Evolutionary conservation across 2,797 vertebrate species (phyloP), one percentile per base, ranked within the genome.

Genomic region (Brachyrhaphis roseni): DNA sequence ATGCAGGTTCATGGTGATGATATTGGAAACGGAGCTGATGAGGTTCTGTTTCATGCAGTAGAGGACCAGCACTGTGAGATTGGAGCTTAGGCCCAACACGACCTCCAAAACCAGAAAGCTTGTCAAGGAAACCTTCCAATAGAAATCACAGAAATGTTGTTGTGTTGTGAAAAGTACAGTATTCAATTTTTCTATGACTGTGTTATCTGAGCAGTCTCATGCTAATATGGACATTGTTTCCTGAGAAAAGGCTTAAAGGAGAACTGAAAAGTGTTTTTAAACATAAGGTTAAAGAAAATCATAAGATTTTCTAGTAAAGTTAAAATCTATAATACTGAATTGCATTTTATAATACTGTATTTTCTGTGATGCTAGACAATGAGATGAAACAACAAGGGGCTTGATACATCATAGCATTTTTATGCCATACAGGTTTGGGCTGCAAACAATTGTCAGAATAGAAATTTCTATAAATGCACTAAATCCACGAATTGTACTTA

Each of bases 31-130:
- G 5, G 98, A 98, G 93, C 97, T 98, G 95, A 98, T 96, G 90
- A 99, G 95, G 94, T 99, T 98, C 94, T 98, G 98, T 95, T 98
- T 98, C 96, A 98, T 97, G 91, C 97, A 98, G 95, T 99, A 99
- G 93, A 99, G 97, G 90, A 97, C 96, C 79, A 98, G 89, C 83
- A 99, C 98, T 0, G 97, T 99, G 85, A 99, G 96, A 92, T 99
- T 99, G 89, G 97, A 98, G 94, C 97, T 97, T 87, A 99, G 96
- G 92, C 98, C 98, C 94, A 99, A 83, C 81, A 98, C 96, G 59
- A 99, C 97, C 95, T 99, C 98, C 94, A 99, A 77, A 94, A 97
- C 95, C 91, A 99, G 93, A 94, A 99, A 97, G 90, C 96, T 96
- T 4, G 97, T 98, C 90, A 99, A 95, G 85, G 97, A 97, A 81